Base-by-base conservation (phyloP, 2,797 vertebrate genomes). In the Urophycis tenuis region DNA sequence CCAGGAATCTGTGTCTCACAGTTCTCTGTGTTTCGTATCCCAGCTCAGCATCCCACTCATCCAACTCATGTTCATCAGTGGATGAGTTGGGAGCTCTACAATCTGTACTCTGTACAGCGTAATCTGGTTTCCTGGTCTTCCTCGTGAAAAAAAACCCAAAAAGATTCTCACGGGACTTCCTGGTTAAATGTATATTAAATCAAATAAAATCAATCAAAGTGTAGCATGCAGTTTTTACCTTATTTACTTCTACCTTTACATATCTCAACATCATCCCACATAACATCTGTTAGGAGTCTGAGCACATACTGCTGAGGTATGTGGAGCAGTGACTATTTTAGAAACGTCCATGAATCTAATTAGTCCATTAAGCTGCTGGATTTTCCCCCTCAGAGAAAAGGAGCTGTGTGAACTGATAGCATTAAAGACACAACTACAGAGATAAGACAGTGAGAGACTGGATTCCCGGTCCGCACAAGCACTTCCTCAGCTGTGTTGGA, bases 281-380 rank as follows among this genome's bases (percentile, higher is more conserved):
- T 25, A 3, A 60, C n/a, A 60, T 60, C 53, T 60, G n/a, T 67
- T 11, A 12, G 4, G 60, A 25, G 25, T 67, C 82, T 81, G 76
- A 84, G 86, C 76, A 76, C 78, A 81, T 81, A 77, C 76, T 77
- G 83, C 75, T 77, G 83, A 89, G 85, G 84, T 89, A 91, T 91
- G 88, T 92, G 83, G 91, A 86, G 82, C 90, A 87, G 76, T 75
- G 81, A 86, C 91, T 92, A 92, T 91, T 92, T 92, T 87, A 72
- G 78, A 88, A 81, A 67, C 53, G 75, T 82, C 75, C 72, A 34
- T 85, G 86, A 90, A 89, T 89, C 88, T 80, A 92, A 91, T 88
- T 85, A 90, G 91, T 88, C 83, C 88, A 89, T 0, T 72, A 88
- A 85, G 85, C 83, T 84, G 79, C 80, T 87, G 87, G 84, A 86